Percentiles rank a stretch among this genome's conserved stretches.
Conservation (phyloP, 2,888 invertebrate genomes). For the Chesias legatella region DNA sequence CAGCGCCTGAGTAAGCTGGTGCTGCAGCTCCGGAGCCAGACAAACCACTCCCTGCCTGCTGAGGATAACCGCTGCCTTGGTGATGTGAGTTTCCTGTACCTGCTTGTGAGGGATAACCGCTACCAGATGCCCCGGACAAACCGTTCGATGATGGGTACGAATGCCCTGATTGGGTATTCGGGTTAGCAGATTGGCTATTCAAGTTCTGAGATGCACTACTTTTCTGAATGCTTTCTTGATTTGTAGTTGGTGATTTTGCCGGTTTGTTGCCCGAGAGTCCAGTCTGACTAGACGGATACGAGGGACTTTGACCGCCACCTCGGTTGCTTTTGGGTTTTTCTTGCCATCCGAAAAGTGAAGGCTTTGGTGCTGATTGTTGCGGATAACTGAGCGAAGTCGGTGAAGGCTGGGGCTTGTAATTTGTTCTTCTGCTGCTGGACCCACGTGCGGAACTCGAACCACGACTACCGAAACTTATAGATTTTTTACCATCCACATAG, state of each 20-base stretch:
- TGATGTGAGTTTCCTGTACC: slow-evolving; percentile 35
- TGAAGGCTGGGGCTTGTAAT: slow-evolving; percentile 54
- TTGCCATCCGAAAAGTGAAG: slow-evolving; percentile 67
- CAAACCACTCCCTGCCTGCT: slow-evolving; percentile 32
- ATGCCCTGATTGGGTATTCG: slow-evolving; percentile 45
- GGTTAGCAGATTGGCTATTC: slow-evolving; percentile 39
- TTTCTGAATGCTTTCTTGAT: slow-evolving; percentile 61
- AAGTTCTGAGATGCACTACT: slow-evolving; percentile 48
- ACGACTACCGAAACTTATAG: slow-evolving; percentile 50
- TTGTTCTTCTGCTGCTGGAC: slow-evolving; percentile 52
- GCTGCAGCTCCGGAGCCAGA: slow-evolving; percentile 45
- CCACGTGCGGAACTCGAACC: slow-evolving; percentile 60
- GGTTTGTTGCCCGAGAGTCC: slow-evolving; percentile 56
- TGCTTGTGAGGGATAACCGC: slow-evolving; percentile 32
- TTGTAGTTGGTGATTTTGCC: slow-evolving; percentile 45
- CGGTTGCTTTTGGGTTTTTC: slow-evolving; percentile 41
- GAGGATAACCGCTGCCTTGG: slow-evolving; percentile 31
- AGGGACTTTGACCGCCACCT: slow-evolving; percentile 46
- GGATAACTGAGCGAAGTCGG: slow-evolving; percentile 67
- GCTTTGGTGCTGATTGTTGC: slow-evolving; percentile 56
- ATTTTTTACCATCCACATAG: slow-evolving; percentile 53
- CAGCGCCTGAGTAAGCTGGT: slow-evolving; percentile 45
- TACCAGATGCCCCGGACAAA: slow-evolving; percentile 52
- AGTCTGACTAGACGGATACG: slow-evolving; percentile 64
- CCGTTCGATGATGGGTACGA: slow-evolving; percentile 62